These are phyloP conservation scores for Solenopsis invicta DNA, from an alignment of 1,140 invertebrate genomes.

Conservation along the genomic window DNA sequence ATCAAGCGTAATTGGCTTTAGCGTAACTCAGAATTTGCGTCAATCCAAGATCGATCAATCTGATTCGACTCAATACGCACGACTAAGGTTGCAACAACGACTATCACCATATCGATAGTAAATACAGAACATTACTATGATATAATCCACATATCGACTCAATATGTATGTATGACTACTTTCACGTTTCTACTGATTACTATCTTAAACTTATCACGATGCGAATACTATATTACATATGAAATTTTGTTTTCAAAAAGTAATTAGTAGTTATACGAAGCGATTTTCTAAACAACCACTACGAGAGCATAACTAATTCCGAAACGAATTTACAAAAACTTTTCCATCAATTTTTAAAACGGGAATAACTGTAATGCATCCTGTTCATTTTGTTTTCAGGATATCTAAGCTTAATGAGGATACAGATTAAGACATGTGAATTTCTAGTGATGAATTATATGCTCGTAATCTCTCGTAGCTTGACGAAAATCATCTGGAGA, in stretches of 20 bases:
- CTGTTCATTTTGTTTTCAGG: conserved; percentile 10
- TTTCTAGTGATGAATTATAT: conserved; percentile 39
- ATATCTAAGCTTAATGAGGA: conserved; percentile 29
- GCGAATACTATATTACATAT: background rate
- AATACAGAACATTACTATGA: background rate
- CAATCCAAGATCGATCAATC: conserved; percentile 31
- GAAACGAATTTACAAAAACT: conserved; percentile 11
- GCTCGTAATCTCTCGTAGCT: conserved; percentile 32
- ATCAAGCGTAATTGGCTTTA: conserved; percentile 15
- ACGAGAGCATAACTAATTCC: conserved; percentile 22
- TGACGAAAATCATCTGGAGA: conserved; percentile 44
- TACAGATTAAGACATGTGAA: conserved; percentile 48
- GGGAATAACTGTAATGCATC: background rate
- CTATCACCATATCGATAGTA: background rate
- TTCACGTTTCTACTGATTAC: conserved; percentile 12
- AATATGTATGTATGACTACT: background rate
- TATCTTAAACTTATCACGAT: background rate
- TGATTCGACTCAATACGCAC: conserved; percentile 23
- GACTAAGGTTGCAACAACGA: conserved; percentile 1
- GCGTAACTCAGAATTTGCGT: conserved; percentile 33
- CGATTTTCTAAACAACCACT: background rate
- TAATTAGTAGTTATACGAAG: background rate
- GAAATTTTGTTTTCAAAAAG: background rate
- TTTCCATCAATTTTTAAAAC: conserved; percentile 4
- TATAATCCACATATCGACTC: conserved; percentile 29